These are phyloP conservation scores for Distichodus sexfasciatus DNA, from an alignment of 2,797 vertebrate genomes.

Conservation along the genomic window DNA sequence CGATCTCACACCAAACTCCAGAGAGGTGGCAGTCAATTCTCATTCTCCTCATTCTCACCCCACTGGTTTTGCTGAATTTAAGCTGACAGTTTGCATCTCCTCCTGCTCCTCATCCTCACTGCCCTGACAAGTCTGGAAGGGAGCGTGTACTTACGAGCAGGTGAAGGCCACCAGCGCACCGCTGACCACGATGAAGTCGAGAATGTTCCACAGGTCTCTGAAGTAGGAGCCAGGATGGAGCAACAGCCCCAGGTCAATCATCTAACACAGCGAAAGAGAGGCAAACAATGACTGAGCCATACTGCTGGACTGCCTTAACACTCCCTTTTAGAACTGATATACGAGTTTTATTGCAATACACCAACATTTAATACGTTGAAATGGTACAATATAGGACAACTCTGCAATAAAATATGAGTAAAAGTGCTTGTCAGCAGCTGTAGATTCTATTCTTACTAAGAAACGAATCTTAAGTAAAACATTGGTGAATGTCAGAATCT, in stretches of 20 bases:
- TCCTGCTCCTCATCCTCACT: neutral
- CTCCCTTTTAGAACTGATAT: too few relatives aligned
- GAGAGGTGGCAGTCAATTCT: slow-evolving; percentile 41
- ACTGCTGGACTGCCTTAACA: too few relatives aligned
- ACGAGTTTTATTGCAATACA: too few relatives aligned
- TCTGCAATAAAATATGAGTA: too few relatives aligned
- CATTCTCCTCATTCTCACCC: slow-evolving; percentile 37
- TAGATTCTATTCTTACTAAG: too few relatives aligned
- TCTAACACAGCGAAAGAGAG: slow-evolving; percentile 65
- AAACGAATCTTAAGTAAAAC: too few relatives aligned
- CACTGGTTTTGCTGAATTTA: slow-evolving; percentile 38
- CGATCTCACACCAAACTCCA: slow-evolving; percentile 21
- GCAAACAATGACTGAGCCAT: too few relatives aligned
- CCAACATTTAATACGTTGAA: too few relatives aligned
- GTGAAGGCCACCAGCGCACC: slow-evolving; percentile 98
- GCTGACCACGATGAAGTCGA: slow-evolving; percentile 99
- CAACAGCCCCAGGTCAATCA: slow-evolving; percentile 94
- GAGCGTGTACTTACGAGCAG: slow-evolving; percentile 88
- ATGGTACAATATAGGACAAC: too few relatives aligned
- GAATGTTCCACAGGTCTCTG: slow-evolving; percentile 97
- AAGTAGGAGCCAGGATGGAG: slow-evolving; percentile 97
- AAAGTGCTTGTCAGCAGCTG: too few relatives aligned
- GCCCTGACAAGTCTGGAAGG: slow-evolving; percentile 15
- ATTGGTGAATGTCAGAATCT: too few relatives aligned
- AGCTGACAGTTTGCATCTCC: slow-evolving; percentile 28